Evolutionary conservation across 2,888 invertebrate species (phyloP).

Genomic region (Diloba caeruleocephala): DNA sequence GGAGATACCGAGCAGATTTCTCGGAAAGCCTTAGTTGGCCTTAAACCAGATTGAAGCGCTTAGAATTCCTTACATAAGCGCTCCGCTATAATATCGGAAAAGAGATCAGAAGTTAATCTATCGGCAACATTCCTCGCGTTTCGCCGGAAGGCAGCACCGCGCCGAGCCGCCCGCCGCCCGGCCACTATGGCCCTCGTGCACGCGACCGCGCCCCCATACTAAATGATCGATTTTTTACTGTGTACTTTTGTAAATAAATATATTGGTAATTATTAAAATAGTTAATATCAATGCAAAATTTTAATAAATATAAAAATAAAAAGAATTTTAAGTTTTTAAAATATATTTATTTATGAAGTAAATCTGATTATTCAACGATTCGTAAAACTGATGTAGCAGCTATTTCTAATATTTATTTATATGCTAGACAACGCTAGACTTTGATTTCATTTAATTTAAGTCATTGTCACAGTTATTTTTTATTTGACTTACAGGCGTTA

Average conservation of each 20-base stretch:
- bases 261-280: neutral
- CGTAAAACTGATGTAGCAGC: no score
- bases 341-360: no score
- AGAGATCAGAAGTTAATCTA: slow-evolving; percentile 89
- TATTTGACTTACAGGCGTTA: no score
- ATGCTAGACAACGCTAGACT: no score
- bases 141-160: slow-evolving; percentile 85
- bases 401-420: no score
- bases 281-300: no score
- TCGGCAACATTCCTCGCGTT: slow-evolving; percentile 88
- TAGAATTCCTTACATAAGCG: slow-evolving; percentile 87
- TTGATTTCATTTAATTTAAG: no score
- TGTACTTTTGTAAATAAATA: slow-evolving; percentile 66
- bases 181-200: slow-evolving; percentile 73
- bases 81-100: slow-evolving; percentile 87
- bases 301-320: no score
- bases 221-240: slow-evolving; percentile 81
- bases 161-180: slow-evolving; percentile 65
- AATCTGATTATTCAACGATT: no score
- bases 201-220: slow-evolving; percentile 75
- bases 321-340: no score
- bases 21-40: slow-evolving; percentile 75
- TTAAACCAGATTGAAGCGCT: slow-evolving; percentile 85
- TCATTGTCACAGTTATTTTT: no score
- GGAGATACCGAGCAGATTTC: slow-evolving; percentile 67